These are phyloP conservation scores for Dysidea cf. avara DNA, from an alignment of 37 sponge, comb jelly and placozoan genomes.

Conservation along the genomic window DNA sequence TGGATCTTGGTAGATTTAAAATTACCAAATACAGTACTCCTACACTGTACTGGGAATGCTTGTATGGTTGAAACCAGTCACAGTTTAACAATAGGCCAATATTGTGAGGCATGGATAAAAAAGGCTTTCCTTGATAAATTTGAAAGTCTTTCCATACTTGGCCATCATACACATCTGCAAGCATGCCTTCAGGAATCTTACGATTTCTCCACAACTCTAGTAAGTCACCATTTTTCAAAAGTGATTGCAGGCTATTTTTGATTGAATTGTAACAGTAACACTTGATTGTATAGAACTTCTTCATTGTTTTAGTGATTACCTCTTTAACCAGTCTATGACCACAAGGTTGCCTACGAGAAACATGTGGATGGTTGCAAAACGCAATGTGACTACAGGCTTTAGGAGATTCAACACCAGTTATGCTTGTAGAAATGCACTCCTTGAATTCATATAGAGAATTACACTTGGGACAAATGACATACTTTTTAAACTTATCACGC, in stretches of 20 bases:
- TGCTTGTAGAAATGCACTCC: constrained; percentile 7
- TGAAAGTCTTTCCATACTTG: constrained; percentile 57
- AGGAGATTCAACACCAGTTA: too few species aligned
- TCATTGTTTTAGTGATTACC: constrained; percentile 8
- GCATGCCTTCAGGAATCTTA: background rate
- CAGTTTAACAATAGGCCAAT: constrained; percentile 16
- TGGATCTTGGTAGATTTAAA: constrained; percentile 23
- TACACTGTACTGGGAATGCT: constrained; percentile 12
- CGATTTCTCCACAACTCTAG: constrained; percentile 25
- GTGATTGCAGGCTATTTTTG: constrained; percentile 6
- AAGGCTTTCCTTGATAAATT: constrained; percentile 10
- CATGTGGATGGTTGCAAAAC: constrained; percentile 33
- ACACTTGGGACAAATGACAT: constrained; percentile 29
- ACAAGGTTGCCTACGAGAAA: background rate
- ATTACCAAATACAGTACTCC: too few species aligned
- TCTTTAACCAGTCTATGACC: constrained; percentile 16
- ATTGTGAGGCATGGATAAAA: constrained; percentile 26
- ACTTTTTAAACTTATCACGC: constrained; percentile 4
- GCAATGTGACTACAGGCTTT: constrained; percentile 9
- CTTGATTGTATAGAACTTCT: constrained; percentile 23
- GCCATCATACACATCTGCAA: constrained; percentile 67
- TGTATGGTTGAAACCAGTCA: constrained; percentile 55
- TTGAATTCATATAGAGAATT: background rate
- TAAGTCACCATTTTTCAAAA: constrained; percentile 29
- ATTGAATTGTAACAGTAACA: constrained; percentile 46